Percentiles rank a stretch among this genome's conserved stretches.
phyloP scores from a whole-genome alignment of 2,888 invertebrate species.

The Hypsopygia costalis region DNA sequence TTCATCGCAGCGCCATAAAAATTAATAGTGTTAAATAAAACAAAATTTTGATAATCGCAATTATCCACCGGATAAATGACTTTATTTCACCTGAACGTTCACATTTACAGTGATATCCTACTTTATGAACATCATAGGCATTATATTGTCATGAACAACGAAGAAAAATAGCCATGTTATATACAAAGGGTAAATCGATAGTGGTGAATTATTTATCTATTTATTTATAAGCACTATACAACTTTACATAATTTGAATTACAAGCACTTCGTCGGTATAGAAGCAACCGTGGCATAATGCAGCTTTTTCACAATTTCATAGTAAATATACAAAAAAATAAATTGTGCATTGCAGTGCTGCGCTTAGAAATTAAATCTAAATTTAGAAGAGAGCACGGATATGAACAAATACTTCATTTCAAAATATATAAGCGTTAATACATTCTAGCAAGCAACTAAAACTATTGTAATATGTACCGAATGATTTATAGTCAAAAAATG shows the following conservation, averaged over 20 bases:
- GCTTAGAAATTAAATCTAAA: slow-evolving; percentile 3
- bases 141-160: slow-evolving; percentile 70
- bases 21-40: slow-evolving; percentile 45
- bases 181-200: slow-evolving; percentile 59
- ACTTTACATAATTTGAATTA: slow-evolving; percentile 60
- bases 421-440: neutral
- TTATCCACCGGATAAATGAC: slow-evolving; percentile 70
- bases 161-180: slow-evolving; percentile 61
- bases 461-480: slow-evolving; percentile 2
- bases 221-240: slow-evolving; percentile 75
- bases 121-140: slow-evolving; percentile 73
- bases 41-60: slow-evolving; percentile 63
- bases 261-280: slow-evolving; percentile 45
- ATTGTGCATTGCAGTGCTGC: slow-evolving; percentile 12
- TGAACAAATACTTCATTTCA: slow-evolving; percentile 3
- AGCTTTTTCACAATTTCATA: slow-evolving; percentile 7
- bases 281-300: slow-evolving; percentile 29
- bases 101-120: slow-evolving; percentile 70
- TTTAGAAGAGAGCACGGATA: slow-evolving; percentile 13
- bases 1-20: too few relatives aligned
- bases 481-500: slow-evolving; percentile 4
- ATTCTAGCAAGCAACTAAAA: slow-evolving; percentile 3
- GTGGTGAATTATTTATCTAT: slow-evolving; percentile 42
- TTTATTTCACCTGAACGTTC: slow-evolving; percentile 67
- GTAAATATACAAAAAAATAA: slow-evolving; percentile 15